A percentile compares a stretch with the other conserved stretches of the same genome.
Conservation (phyloP, 2,113 vertebrate species). For the Podarcis cretensis region DNA sequence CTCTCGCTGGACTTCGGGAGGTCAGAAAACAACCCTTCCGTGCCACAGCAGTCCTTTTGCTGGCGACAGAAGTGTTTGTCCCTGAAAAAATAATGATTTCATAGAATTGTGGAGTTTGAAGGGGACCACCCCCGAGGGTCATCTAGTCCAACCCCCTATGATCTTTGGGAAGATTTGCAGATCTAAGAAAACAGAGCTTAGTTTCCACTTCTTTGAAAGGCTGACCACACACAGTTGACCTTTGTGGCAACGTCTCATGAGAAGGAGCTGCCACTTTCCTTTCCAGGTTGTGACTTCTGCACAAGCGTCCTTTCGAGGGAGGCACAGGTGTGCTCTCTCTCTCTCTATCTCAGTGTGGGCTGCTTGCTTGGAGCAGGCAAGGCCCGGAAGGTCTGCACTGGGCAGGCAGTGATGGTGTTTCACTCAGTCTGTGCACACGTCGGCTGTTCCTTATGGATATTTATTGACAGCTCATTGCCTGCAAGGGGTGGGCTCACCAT, state of each 20-base stretch:
- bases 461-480: not conserved
- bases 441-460: not conserved
- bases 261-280: conserved; percentile 54
- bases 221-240: conserved; percentile 27
- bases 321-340: not conserved
- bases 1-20: rapidly evolving
- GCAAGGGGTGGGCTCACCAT: not conserved
- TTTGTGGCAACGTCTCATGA: conserved; percentile 63
- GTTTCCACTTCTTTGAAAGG: conserved; percentile 54
- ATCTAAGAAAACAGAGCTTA: no score
- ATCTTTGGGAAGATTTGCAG: not conserved
- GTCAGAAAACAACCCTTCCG: not conserved
- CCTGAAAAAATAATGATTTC: not conserved
- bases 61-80: no score
- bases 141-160: no score
- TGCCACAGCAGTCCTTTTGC: not conserved
- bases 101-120: no score
- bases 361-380: not conserved
- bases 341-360: not conserved
- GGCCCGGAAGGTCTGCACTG: not conserved
- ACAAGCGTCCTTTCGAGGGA: conserved; percentile 14
- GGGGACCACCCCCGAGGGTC: no score
- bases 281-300: conserved; percentile 37
- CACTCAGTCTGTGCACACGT: rapidly evolving
- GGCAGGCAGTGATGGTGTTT: not conserved